Evolutionary conservation across 2,113 vertebrate species (phyloP), one percentile per base, ranked within the genome.

Genomic region (Myiozetetes cayanensis): DNA sequence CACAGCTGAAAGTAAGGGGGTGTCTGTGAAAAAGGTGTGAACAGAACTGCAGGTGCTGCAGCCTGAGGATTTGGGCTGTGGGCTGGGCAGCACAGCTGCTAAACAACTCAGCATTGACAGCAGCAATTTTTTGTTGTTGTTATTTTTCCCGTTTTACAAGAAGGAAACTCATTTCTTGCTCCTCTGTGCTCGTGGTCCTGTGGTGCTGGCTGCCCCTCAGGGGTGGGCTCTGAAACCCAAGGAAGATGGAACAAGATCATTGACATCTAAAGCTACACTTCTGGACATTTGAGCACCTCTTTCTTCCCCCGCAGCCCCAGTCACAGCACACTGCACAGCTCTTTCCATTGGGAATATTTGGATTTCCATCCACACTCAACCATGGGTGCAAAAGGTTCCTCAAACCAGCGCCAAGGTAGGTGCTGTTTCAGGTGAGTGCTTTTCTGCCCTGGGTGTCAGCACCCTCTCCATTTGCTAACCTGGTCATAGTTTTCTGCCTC

Each of bases 401-500:
- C 82, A 27, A 7, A 22, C 9, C 3, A 0, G 3, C 28, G 49
- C 37, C 61, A 43, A 96, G 79, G 82, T 37, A 85, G 50, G 82
- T 58, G 59, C 37, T 47, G 11, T 33, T 72, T 50, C 27, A 53
- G 63, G 9, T 59, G 23, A 68, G 37, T 44, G 3, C 8, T 72
- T 76, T 66, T 31, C 14, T 61, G 2, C 49, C 41, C 35, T 33
- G 25, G 39, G 14, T 55, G 43, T 24, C 31, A 50, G 15, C 17
- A 37, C 23, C 56, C 37, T 68, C 63, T 59, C 66, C 19, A 6
- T 53, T 71, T 89, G n/a, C 92, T 88, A 35, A 94, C 99, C 98
- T 98, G 98, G 31, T 99, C 98, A 2, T 98, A 99, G 96, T 98
- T 99, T 97, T 99, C 99, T 8, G 99, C 99, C 93, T 99, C 98